Evolutionary conservation across 1,140 invertebrate species (phyloP), one percentile per base, ranked within the genome.

Genomic region (Thaumetopoea pityocampa): DNA sequence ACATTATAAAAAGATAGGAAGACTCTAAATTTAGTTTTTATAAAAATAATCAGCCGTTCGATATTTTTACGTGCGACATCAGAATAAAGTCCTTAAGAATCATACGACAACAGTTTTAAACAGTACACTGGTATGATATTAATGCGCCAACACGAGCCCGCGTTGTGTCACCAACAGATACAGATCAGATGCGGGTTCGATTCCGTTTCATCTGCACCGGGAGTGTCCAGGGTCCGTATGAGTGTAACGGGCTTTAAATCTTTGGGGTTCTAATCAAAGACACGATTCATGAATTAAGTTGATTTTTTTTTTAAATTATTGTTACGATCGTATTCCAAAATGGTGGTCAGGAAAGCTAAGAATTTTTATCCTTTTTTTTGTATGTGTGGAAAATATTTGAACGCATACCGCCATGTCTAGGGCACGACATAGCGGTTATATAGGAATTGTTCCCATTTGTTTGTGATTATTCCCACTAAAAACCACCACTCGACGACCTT

Each of bases 131-230:
- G 46, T 44, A 17, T 44, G 26, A 29, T 12, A 44, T 41, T 46
- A 65, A 78, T 80, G 76, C 76, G 63, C 48, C 40, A 56, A 61
- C 76, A 78, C 76, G 76, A 59, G 53, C 48, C 33, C 47, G 36
- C 18, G 47, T 50, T 46, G 26, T 28, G 18, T 24, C 32, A 24
- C n/a, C n/a, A 19, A 1, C 8, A 23, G 76, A 80, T 80, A 77
- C 35, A 42, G 56, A 80, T 80, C 73, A 42, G 14, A 76, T 80
- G 66, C 76, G 76, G 76, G 76, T 67, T 77, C 52, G 62, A 67
- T 55, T 65, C 60, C 53, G 50, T 56, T 50, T 26, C 29, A 35
- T 35, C 46, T 34, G n/a, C n/a, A n/a, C n/a, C n/a, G n/a, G n/a
- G n/a, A n/a, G n/a, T n/a, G n/a, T n/a, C 37, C 36, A 18, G 48